Base-by-base conservation (phyloP, 2,888 invertebrate genomes). In the Chrysolina oricalcia region DNA sequence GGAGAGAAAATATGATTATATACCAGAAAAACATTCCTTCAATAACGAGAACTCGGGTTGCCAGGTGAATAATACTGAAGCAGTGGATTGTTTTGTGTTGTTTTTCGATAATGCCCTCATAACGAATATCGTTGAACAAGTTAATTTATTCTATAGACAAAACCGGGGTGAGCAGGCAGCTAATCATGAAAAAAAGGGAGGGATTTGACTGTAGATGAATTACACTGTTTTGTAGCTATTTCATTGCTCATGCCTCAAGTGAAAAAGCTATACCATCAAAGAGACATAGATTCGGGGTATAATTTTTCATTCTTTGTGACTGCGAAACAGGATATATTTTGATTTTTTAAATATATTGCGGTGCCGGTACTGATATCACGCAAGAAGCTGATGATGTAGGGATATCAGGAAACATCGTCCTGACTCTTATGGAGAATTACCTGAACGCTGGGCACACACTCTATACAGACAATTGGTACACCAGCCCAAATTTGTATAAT, bases 341-440 rank as follows among this genome's bases (percentile, higher is more conserved):
- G 63, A 76, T 83, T 48, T 78, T 82, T 53, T 76, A 83, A 64
- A 63, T 17, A 64, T 75, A 5, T 59, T 59, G 53, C 72, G 75
- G 27, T 74, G 74, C 41, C 71, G 76, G 71, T 15, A 74, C 73
- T 19, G 71, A 80, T 62, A 74, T 81, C 46, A 23, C n/a, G 35
- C 27, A 71, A 35, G 63, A 50, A 23, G 64, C 48, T 70, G 21
- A 72, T 23, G 65, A 69, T 67, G 43, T 66, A 46, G 71, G 65
- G 21, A 67, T 53, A 70, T 56, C 72, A 27, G 77, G 68, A 21
- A 70, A 72, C 21, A 75, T 75, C 71, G 77, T 73, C 71, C n/a
- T n/a, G n/a, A n/a, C n/a, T n/a, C n/a, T n/a, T n/a, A n/a, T n/a
- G n/a, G n/a, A n/a, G n/a, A n/a, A n/a, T n/a, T n/a, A n/a, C n/a